Percentiles rank a stretch among this genome's conserved stretches.
These are phyloP conservation scores for Saxicola maurus DNA, from an alignment of 2,797 vertebrate genomes.

Conservation along the genomic window DNA sequence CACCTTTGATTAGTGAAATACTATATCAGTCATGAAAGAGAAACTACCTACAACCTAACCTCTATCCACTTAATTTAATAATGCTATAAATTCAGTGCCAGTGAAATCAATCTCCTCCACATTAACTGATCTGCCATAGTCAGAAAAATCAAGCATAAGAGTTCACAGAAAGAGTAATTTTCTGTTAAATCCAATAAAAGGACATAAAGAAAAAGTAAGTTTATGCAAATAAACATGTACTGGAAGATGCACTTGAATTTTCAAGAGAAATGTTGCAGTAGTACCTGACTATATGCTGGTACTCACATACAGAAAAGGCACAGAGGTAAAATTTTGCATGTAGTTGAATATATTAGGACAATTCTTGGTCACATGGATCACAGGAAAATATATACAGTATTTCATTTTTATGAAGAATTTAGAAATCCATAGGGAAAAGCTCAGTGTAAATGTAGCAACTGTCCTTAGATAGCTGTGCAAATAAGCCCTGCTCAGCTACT, in stretches of 20 bases:
- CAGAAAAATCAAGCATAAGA: background rate
- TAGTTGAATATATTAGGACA: background rate
- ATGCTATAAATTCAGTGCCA: background rate
- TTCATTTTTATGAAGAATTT: background rate
- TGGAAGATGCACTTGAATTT: background rate
- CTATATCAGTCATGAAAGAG: background rate
- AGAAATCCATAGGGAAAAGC: background rate
- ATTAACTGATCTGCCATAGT: background rate
- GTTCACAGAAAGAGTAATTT: background rate
- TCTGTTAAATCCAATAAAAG: background rate
- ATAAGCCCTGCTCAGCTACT: background rate
- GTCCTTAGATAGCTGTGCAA: background rate
- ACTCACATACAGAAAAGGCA: background rate
- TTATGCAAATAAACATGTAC: background rate
- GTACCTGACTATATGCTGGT: background rate
- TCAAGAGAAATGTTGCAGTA: background rate
- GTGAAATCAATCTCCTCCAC: background rate
- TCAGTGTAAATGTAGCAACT: background rate
- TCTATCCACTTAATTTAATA: background rate
- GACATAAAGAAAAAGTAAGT: background rate
- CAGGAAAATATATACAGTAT: background rate
- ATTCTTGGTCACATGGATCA: background rate
- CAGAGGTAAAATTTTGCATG: background rate
- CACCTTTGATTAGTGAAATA: background rate
- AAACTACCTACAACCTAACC: background rate